Base-by-base conservation (phyloP, 2,888 invertebrate genomes). In the Sarcophaga caerulescens region DNA sequence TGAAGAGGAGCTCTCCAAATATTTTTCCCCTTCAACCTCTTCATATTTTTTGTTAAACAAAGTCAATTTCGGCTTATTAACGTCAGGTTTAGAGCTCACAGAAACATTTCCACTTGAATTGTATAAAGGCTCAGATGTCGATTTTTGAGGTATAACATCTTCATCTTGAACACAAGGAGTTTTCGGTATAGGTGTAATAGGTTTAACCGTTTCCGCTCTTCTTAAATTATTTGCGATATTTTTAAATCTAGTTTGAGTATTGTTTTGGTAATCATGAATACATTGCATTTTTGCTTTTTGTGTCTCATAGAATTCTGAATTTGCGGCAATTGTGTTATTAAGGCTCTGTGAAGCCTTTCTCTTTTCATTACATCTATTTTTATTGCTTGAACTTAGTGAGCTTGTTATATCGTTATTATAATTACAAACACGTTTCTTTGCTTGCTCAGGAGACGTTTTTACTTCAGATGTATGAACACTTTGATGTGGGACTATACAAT, bases 361-460 rank as follows among this genome's bases (percentile, higher is more conserved):
- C 3, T 85, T 85, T 74, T 89, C 90, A 23, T 87, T 87, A 0
- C 89, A 76, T 82, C 91, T 92, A 0, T 90, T 89, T 79, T 92
- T 92, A 8, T 89, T 88, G 80, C 93, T 93, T 1, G 93, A 93
- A 77, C 93, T 93, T 0, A 93, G 88, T 0, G 93, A 93, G 73
- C 93, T 93, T 35, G 89, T 89, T 65, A 93, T 92, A 77, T 93
- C 93, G 83, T 93, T 93, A 78, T 91, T 93, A 62, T 90, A 91
- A 85, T 88, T 92, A 81, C 90, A 92, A 52, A 91, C 88, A 1
- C 93, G 91, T 44, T 92, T 92, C 68, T 92, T 93, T 1, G 91
- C 90, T 81, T 91, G 92, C 76, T 92, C 93, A 0, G 92, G 91
- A 0, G 92, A 92, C 45, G 89, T 60, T 17, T 65, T 81, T 3